Evolutionary conservation across 2,113 vertebrate genomes (phyloP).

Genomic region (Nematolebias whitei): DNA sequence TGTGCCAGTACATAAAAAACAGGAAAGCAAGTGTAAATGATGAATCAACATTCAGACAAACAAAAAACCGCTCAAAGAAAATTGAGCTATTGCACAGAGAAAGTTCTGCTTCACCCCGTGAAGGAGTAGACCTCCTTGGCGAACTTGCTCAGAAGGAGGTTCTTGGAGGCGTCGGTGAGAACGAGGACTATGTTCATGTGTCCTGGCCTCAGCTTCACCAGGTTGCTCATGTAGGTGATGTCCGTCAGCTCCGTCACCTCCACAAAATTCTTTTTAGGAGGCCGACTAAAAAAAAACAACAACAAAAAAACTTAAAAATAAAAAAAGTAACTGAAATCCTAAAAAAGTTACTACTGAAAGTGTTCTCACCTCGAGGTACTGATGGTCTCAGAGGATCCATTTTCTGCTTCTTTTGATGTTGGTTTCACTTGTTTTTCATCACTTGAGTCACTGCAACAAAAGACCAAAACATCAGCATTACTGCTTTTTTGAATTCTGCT

Average conservation of each 20-base stretch:
- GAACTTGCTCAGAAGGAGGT: constrained; percentile 92
- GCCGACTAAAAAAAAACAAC: constrained; percentile 72
- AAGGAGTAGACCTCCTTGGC: constrained; percentile 95
- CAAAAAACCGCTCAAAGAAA: not conserved
- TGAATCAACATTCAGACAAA: too few relatives aligned
- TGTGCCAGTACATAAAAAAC: too few relatives aligned
- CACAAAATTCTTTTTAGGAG: constrained; percentile 93
- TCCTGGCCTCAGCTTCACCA: constrained; percentile 92
- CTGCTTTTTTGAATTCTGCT: too few relatives aligned
- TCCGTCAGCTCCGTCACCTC: constrained; percentile 96
- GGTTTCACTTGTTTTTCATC: constrained; percentile 85
- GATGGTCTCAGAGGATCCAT: constrained; percentile 69
- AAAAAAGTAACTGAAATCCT: not conserved
- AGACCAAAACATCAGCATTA: not conserved
- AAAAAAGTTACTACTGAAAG: not conserved
- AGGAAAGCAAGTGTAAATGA: too few relatives aligned
- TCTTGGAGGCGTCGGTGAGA: constrained; percentile 91
- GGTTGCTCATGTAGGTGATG: constrained; percentile 93
- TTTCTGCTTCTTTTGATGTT: constrained; percentile 86
- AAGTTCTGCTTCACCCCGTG: constrained; percentile 83
- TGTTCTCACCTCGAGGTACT: constrained; percentile 72
- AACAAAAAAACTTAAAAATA: not conserved
- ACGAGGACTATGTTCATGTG: constrained; percentile 98
- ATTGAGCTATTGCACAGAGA: not conserved
- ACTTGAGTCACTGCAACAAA: constrained; percentile 85